phyloP scores from a whole-genome alignment of 2,113 vertebrate genomes.

The Cyprinodon tularosa region DNA sequence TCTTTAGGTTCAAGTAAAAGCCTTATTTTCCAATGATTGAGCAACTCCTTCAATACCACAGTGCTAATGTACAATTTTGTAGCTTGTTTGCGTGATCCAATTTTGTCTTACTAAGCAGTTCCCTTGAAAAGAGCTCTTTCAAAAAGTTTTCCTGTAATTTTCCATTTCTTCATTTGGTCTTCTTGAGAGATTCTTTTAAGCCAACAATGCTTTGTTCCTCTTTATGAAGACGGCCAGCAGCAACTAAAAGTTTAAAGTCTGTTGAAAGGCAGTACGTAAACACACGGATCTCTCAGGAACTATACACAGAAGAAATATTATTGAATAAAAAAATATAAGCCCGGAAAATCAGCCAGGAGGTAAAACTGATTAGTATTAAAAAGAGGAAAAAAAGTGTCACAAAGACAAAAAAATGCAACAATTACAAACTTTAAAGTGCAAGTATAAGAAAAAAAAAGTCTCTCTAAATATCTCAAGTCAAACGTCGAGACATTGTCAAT shows the following conservation, averaged over 20 bases:
- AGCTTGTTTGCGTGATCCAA: slow-evolving; percentile 30
- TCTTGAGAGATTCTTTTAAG: slow-evolving; percentile 70
- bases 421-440: slow-evolving; percentile 82
- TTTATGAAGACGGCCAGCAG: slow-evolving; percentile 65
- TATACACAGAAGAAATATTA: slow-evolving; percentile 33
- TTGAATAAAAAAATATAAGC: slow-evolving; percentile 34
- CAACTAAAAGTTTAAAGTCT: slow-evolving; percentile 67
- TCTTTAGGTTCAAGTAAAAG: slow-evolving; percentile 77
- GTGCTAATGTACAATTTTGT: slow-evolving; percentile 17
- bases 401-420: slow-evolving; percentile 63
- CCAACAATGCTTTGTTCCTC: slow-evolving; percentile 69
- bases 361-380: slow-evolving; percentile 69
- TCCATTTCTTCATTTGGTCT: slow-evolving; percentile 78
- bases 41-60: slow-evolving; percentile 36
- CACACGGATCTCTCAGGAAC: slow-evolving; percentile 54
- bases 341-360: slow-evolving; percentile 69
- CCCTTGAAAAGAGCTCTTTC: slow-evolving; percentile 37
- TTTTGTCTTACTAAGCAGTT: slow-evolving; percentile 39
- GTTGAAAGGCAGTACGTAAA: slow-evolving; percentile 73
- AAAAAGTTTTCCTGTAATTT: slow-evolving; percentile 26
- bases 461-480: slow-evolving; percentile 69
- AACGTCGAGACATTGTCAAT: slow-evolving; percentile 69
- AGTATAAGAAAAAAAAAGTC: slow-evolving; percentile 77
- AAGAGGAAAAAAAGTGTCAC: slow-evolving; percentile 47
- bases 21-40: slow-evolving; percentile 41